Evolutionary conservation across 2,113 vertebrate species (phyloP).

Genomic region (Sylvia atricapilla): DNA sequence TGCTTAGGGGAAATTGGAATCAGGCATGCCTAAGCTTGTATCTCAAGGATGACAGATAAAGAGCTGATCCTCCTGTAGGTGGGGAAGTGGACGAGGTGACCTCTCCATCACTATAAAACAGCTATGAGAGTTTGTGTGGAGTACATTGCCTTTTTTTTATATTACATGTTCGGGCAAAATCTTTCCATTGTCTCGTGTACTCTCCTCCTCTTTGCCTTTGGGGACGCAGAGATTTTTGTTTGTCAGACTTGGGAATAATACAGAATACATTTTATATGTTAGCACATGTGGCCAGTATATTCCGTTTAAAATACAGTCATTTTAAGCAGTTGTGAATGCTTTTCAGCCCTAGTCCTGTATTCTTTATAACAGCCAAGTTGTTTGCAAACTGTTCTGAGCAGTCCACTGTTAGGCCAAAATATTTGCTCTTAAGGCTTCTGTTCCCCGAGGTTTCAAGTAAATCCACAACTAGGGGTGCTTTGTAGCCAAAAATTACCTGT

Average conservation of each 20-base stretch:
- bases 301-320: neutral
- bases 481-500: neutral
- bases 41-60: neutral
- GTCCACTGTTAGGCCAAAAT: neutral
- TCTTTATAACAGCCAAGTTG: neutral
- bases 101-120: neutral
- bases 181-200: neutral
- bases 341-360: neutral
- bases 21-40: neutral
- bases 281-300: neutral
- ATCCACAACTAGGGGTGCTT: neutral
- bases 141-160: neutral
- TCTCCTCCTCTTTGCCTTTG: neutral
- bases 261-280: neutral
- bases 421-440: neutral
- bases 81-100: neutral
- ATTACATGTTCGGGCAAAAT: neutral
- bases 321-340: neutral
- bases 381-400: slow-evolving; percentile 16
- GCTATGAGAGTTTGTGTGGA: neutral
- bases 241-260: neutral
- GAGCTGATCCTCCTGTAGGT: neutral
- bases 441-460: neutral
- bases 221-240: neutral
- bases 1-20: neutral